Base-by-base conservation (phyloP, 1,140 invertebrate species). In the Galleria mellonella region DNA sequence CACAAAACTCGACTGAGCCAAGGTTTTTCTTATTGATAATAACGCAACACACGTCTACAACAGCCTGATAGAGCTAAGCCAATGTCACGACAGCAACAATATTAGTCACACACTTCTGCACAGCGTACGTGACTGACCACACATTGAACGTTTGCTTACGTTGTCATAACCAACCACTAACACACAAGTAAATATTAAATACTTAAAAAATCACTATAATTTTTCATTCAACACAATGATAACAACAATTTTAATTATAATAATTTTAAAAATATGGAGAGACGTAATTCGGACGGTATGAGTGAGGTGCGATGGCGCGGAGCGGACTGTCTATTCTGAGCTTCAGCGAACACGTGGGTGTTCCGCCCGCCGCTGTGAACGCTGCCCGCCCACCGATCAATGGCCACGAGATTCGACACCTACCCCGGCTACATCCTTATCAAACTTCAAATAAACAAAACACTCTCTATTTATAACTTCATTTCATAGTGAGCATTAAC, bases 321-420 rank as follows among this genome's bases (percentile, higher is more conserved):
- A 62, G 65, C 67, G 39, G 65, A 83, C 79, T 83, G 73, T 55
- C 75, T 83, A 83, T 83, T 83, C 77, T 72, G 50, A 69, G 75
- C 61, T 37, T 52, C 71, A 73, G 64, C 62, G 64, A 69, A 55
- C 77, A 83, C 79, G 79, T 83, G 81, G 81, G 73, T 64, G 53
- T 49, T 59, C 55, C 55, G 62, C 43, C 51, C 51, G 62, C 59
- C 72, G 69, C 65, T 64, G 67, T 67, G 62, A 56, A 62, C 72
- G 75, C 17, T 6, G 62, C 72, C 72, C 65, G 66, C 69, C 68
- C 63, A 58, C 64, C 72, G 75, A 72, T 79, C 73, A 79, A 79
- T 79, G 72, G 68, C 55, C 53, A 63, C 58, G 69, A 70, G 71
- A 83, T 72, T 56, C 66, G 75, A 78, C 67, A 77, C 68, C 74